phyloP scores from a whole-genome alignment of 2,888 invertebrate genomes.

The Himalopsyche anomala region DNA sequence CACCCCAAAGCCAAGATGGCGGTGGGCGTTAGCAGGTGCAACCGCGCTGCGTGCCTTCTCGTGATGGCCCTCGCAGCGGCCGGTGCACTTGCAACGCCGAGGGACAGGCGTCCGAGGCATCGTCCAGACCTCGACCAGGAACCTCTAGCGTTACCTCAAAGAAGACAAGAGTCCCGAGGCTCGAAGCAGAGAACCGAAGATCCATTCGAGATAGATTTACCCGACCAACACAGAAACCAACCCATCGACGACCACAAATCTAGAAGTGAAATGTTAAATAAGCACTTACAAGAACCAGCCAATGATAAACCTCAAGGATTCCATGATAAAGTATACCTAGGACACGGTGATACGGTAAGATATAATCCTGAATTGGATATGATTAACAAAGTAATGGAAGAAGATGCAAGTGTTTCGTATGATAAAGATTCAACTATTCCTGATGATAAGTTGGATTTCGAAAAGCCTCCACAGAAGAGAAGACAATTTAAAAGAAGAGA shows the following conservation, averaged over 20 bases:
- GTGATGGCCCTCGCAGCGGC: conserved; percentile 75
- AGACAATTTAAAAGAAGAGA: conserved; percentile 71
- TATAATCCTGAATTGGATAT: conserved; percentile 77
- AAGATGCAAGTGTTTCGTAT: conserved; percentile 70
- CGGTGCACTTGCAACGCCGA: conserved; percentile 70
- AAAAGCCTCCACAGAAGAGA: conserved; percentile 68
- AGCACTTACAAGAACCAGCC: conserved; percentile 63
- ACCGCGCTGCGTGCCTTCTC: conserved; percentile 68
- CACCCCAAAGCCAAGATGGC: conserved; percentile 48
- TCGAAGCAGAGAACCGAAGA: conserved; percentile 45
- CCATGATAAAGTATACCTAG: conserved; percentile 74
- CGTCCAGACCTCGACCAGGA: conserved; percentile 67
- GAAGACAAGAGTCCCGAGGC: conserved; percentile 47
- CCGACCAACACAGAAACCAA: conserved; percentile 53
- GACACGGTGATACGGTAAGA: conserved; percentile 77
- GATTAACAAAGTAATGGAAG: conserved; percentile 69
- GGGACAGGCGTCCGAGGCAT: conserved; percentile 76
- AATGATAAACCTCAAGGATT: conserved; percentile 70
- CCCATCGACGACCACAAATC: conserved; percentile 51
- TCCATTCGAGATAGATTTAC: conserved; percentile 45
- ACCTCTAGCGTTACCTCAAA: conserved; percentile 43
- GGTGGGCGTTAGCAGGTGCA: conserved; percentile 22
- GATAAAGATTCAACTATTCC: conserved; percentile 69
- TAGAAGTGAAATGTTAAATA: conserved; percentile 54
- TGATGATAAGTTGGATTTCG: conserved; percentile 68